A percentile compares a stretch with the other conserved stretches of the same genome.
Evolutionary conservation across 2,797 vertebrate genomes (phyloP).

Genomic region (Distichodus sexfasciatus): DNA sequence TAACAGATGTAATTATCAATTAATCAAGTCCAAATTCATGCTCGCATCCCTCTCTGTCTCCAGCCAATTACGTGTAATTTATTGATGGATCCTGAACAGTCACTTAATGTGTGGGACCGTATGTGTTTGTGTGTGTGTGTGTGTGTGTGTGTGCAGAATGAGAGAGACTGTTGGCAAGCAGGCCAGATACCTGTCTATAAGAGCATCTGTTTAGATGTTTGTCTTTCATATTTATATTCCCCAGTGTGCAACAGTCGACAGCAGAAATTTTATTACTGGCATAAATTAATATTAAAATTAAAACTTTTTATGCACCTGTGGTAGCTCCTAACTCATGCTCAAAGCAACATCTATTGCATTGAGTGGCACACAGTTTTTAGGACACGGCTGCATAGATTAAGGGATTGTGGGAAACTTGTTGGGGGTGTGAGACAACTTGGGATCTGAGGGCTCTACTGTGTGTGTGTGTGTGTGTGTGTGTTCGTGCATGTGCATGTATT

Average conservation of each 20-base stretch:
- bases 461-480: conserved; percentile 15
- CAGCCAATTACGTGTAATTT: conserved; percentile 79
- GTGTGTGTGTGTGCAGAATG: not conserved
- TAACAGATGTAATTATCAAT: conserved; percentile 79
- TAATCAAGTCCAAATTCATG: conserved; percentile 80
- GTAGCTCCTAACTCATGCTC: no score
- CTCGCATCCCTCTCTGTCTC: conserved; percentile 75
- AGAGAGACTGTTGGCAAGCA: not conserved
- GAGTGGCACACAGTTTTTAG: not conserved
- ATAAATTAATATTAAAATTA: no score
- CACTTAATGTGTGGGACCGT: conserved; percentile 51
- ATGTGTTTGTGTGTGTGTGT: no score
- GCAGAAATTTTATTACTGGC: no score
- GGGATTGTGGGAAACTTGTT: not conserved
- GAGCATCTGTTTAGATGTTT: no score
- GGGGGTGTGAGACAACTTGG: conserved; percentile 42
- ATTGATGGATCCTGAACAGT: conserved; percentile 77
- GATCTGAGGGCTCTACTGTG: not conserved
- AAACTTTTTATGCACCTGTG: not conserved
- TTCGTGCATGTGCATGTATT: conserved; percentile 6
- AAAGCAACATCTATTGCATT: no score
- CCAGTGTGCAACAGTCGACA: no score
- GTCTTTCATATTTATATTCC: no score
- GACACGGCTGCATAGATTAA: not conserved
- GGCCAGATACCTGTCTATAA: no score